A percentile compares a stretch with the other conserved stretches of the same genome.
Conservation (phyloP, 2,888 invertebrate genomes). For the Philhelius pedissequus region DNA sequence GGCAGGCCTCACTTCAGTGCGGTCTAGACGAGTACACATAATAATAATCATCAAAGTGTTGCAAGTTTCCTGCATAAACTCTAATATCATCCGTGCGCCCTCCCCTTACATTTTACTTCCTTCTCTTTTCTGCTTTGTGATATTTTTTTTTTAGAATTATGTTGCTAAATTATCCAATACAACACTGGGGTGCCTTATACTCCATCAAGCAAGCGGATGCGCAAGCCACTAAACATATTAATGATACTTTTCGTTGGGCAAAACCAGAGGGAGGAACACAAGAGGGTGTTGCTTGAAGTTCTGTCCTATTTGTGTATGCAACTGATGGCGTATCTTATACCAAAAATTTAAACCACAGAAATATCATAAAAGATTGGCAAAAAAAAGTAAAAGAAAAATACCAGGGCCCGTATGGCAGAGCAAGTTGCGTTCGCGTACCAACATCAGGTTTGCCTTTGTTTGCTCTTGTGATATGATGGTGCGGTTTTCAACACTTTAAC, state of each 20-base stretch:
- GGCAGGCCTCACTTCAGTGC: conserved; percentile 35
- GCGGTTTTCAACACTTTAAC: conserved; percentile 66
- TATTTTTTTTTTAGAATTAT: conserved; percentile 49
- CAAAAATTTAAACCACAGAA: conserved; percentile 36
- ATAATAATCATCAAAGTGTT: conserved; percentile 24
- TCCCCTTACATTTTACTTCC: not conserved
- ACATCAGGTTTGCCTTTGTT: not conserved
- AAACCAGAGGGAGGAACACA: not conserved
- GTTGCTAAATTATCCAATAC: not conserved
- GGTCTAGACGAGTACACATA: conserved; percentile 54
- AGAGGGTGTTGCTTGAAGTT: conserved; percentile 6
- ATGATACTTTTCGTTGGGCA: conserved; percentile 53
- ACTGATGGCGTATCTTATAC: conserved; percentile 42
- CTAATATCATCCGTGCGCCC: not conserved
- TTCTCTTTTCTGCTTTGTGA: conserved; percentile 20
- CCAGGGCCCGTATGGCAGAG: not conserved
- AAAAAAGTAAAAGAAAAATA: too few relatives aligned
- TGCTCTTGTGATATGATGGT: conserved; percentile 37
- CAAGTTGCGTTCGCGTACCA: conserved; percentile 51
- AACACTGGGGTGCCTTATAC: conserved; percentile 12
- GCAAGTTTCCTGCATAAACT: conserved; percentile 51
- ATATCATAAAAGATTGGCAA: conserved; percentile 66
- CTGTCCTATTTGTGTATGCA: conserved; percentile 58
- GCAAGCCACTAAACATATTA: conserved; percentile 66
- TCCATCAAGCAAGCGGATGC: conserved; percentile 54